These are phyloP conservation scores for Pseudococcus longispinus DNA, from an alignment of 2,888 invertebrate species.

Conservation along the genomic window DNA sequence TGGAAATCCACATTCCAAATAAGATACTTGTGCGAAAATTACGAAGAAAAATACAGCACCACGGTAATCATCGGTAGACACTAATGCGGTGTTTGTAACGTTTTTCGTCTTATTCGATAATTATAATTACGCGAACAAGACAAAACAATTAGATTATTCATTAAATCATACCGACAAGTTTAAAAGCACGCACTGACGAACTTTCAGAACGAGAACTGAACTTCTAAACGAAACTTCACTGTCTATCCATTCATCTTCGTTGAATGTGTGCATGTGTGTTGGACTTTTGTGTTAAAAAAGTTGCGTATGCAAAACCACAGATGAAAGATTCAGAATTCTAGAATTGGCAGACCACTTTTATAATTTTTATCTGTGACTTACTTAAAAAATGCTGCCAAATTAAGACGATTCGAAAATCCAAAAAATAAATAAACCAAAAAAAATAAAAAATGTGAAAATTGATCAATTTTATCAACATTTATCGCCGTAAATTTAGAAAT, in stretches of 20 bases:
- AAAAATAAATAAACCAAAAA: neutral
- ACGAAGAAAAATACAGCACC: neutral
- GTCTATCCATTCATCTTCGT: neutral
- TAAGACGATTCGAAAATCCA: neutral
- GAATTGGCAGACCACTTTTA: neutral
- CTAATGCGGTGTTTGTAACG: neutral
- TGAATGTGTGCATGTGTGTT: neutral
- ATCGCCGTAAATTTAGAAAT: neutral
- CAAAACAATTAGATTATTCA: neutral
- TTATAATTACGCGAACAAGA: neutral
- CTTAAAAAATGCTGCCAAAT: neutral
- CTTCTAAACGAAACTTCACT: neutral
- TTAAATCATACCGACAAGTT: neutral
- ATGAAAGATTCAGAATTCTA: neutral
- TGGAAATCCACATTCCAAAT: neutral
- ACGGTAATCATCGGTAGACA: neutral
- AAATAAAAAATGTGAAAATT: neutral
- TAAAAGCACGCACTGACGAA: neutral
- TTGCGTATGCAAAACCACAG: neutral
- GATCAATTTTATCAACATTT: neutral
- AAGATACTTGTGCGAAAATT: neutral
- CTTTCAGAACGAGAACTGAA: neutral
- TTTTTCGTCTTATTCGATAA: neutral
- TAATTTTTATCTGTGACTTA: neutral
- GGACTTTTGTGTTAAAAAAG: neutral